Base-by-base conservation (phyloP, 2,888 invertebrate genomes). In the Poecilobothrus nobilitatus region DNA sequence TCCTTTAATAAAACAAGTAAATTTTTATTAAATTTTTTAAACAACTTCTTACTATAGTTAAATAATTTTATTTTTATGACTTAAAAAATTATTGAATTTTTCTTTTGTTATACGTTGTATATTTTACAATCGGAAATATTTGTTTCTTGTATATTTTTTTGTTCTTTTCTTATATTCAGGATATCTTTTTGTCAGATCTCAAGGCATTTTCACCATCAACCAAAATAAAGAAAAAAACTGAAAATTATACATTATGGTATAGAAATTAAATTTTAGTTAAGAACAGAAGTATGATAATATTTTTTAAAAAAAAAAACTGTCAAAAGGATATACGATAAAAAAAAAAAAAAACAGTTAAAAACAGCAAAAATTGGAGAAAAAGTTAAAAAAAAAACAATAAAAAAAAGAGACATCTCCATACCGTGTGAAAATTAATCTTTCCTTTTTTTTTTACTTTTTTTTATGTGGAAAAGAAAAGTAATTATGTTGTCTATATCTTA, bases 401-500 rank as follows among this genome's bases (percentile, higher is more conserved):
- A 21, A 68, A 67, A 62, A 67, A 66, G 8, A 53, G 53, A 66
- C 63, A 69, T 65, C 63, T 67, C 33, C 20, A 41, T 61, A 22
- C 37, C 15, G 65, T 65, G 66, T 66, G 68, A 68, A 63, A 8
- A 63, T 67, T 68, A 44, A 63, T 68, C 67, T 70, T 71, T 68
- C 66, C 68, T 64, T 22, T 44, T 67, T 53, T 41, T 6, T 27
- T 22, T 22, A 41, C 62, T 33, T 68, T 67, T 63, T 65, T 41
- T 2, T 34, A 20, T 66, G 44, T 53, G 61, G 63, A 63, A 69
- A 66, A 68, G 44, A 68, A 68, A 71, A 70, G 70, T 68, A 68
- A 67, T 69, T 71, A 70, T 71, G 69, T 68, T 71, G 66, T 44
- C 44, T 10, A 44, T 44, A 44, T 9, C 10, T 44, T 12, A 10